Conservation (phyloP, 2,888 invertebrate genomes). For the Tenthredo livida region DNA sequence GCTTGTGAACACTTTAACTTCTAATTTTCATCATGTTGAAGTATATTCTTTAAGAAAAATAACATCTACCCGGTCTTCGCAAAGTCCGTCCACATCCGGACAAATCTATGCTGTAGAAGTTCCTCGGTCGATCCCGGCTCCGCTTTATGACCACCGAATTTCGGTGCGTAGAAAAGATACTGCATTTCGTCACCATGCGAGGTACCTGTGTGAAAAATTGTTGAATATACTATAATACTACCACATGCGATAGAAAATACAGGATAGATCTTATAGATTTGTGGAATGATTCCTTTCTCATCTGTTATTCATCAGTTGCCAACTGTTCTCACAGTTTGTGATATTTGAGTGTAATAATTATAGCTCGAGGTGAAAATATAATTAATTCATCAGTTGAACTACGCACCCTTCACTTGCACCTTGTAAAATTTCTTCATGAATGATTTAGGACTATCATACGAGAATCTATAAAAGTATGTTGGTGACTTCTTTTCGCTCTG, state of each 20-base stretch:
- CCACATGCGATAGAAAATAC: not conserved
- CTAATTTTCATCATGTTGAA: too few species aligned
- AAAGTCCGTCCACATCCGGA: slow-evolving; percentile 83
- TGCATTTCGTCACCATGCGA: slow-evolving; percentile 83
- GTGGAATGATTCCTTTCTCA: not conserved
- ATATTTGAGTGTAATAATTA: not conserved
- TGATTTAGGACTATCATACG: slow-evolving; percentile 74
- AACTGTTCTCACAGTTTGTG: not conserved
- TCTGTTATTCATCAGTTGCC: not conserved
- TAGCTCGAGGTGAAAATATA: not conserved
- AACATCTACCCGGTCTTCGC: slow-evolving; percentile 79
- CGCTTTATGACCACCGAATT: slow-evolving; percentile 57
- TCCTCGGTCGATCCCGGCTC: slow-evolving; percentile 72
- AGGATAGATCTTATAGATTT: not conserved
- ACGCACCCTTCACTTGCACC: slow-evolving; percentile 63
- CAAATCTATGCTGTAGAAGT: slow-evolving; percentile 77
- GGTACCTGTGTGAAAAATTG: slow-evolving; percentile 76
- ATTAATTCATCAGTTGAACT: not conserved
- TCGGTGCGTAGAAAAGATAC: slow-evolving; percentile 79
- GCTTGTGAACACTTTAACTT: not conserved
- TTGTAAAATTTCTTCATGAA: slow-evolving; percentile 58
- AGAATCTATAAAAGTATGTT: slow-evolving; percentile 82
- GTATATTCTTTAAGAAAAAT: too few species aligned
- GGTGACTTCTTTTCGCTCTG: slow-evolving; percentile 77
- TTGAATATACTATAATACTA: not conserved